phyloP scores from a whole-genome alignment of 1,140 invertebrate species.

The Druon quercuslanigerum region DNA sequence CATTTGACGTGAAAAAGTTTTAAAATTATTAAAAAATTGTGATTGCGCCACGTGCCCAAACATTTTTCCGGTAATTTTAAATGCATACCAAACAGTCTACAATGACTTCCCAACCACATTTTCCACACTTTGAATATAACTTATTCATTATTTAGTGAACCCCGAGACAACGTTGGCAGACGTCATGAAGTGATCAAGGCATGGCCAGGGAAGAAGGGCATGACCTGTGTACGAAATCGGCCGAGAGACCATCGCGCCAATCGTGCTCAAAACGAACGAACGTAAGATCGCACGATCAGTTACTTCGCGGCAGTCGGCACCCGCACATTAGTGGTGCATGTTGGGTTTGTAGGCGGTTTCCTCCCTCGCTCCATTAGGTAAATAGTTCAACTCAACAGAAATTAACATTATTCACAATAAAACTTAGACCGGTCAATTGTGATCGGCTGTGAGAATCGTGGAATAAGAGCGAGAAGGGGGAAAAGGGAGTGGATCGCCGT shows the following conservation, averaged over 20 bases:
- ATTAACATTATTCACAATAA: constrained; percentile 2
- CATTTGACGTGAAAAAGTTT: too few relatives aligned
- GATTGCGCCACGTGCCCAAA: too few relatives aligned
- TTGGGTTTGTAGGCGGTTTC: constrained; percentile 4
- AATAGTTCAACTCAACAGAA: constrained; percentile 10
- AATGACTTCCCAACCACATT: too few relatives aligned
- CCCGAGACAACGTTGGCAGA: too few relatives aligned
- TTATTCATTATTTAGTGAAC: too few relatives aligned
- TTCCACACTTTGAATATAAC: too few relatives aligned
- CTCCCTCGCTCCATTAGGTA: constrained; percentile 37
- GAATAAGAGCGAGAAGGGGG: neutral
- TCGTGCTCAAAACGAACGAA: constrained; percentile 56
- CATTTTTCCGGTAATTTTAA: too few relatives aligned
- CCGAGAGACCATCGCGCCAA: constrained; percentile 35
- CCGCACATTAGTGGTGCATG: neutral
- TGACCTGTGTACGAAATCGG: constrained; percentile 50
- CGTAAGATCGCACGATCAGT: constrained; percentile 61
- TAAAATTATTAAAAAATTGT: too few relatives aligned
- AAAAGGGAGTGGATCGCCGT: neutral
- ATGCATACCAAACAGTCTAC: too few relatives aligned
- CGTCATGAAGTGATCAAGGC: too few relatives aligned
- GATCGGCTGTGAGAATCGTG: neutral
- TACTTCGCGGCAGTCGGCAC: constrained; percentile 36
- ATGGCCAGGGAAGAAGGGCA: constrained; percentile 36
- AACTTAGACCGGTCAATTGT: neutral